phyloP scores from a whole-genome alignment of 2,113 vertebrate genomes.

The Pangasianodon hypophthalmus region DNA sequence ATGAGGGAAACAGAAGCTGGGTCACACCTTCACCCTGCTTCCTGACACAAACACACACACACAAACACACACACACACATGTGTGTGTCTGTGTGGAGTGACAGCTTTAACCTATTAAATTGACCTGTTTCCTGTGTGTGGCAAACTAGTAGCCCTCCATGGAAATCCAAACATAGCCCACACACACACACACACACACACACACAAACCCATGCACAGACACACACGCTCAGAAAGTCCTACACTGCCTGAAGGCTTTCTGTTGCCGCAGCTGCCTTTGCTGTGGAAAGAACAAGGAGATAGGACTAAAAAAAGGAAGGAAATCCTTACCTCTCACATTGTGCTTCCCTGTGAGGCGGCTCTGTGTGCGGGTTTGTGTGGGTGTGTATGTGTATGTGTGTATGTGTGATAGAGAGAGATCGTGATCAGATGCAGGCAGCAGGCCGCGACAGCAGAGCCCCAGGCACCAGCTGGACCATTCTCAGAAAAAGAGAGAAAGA shows the following conservation, averaged over 20 bases:
- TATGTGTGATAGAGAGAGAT: slow-evolving; percentile 27
- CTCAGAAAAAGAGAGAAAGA: slow-evolving; percentile 63
- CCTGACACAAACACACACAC: slow-evolving; percentile 49
- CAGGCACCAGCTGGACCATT: slow-evolving; percentile 81
- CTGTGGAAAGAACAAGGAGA: slow-evolving; percentile 20
- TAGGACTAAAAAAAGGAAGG: slow-evolving; percentile 50
- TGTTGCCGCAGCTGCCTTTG: slow-evolving; percentile 18
- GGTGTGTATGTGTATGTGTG: slow-evolving; percentile 35
- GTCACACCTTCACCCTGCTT: slow-evolving; percentile 27
- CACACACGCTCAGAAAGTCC: slow-evolving; percentile 36
- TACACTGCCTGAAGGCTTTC: slow-evolving; percentile 27
- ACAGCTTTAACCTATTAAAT: slow-evolving; percentile 58
- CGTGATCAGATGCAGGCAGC: slow-evolving; percentile 68
- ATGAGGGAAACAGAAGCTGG: slow-evolving; percentile 27
- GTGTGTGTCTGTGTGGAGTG: background rate
- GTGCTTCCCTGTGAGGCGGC: slow-evolving; percentile 63
- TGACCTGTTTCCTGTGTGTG: slow-evolving; percentile 54
- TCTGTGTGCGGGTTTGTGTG: slow-evolving; percentile 57
- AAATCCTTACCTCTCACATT: slow-evolving; percentile 78
- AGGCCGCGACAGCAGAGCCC: slow-evolving; percentile 78
- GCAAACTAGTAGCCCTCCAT: slow-evolving; percentile 61
- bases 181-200: slow-evolving; percentile 33
- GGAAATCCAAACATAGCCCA: slow-evolving; percentile 46
- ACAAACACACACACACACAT: slow-evolving; percentile 30
- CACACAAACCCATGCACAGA: slow-evolving; percentile 1